Evolutionary conservation across 2,888 invertebrate genomes (phyloP), one percentile per base, ranked within the genome.

Genomic region (Diogma glabrata): DNA sequence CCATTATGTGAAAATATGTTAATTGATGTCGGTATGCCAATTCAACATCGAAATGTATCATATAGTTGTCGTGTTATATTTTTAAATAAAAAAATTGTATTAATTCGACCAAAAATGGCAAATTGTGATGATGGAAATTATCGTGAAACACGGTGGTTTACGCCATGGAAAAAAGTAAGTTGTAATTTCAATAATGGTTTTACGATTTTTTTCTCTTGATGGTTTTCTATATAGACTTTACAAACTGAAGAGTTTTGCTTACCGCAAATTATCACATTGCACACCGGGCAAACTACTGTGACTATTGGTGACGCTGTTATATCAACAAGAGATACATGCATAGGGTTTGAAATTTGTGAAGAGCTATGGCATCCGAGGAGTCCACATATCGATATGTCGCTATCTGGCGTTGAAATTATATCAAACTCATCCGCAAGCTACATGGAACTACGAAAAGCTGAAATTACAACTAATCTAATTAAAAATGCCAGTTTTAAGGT

Each of bases 301-400:
- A 91, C 94, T 3, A 84, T 99, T 64, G 99, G 99, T 2, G 97
- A 97, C 72, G 96, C 87, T 4, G 88, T 99, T 1, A 82, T 99
- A 55, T 79, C 91, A 19, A 92, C 95, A 0, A 75, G 76, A 56
- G 97, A 99, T 64, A 94, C 95, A 0, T 92, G 93, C 61, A 84
- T 99, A 57, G 94, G 95, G 4, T 91, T 83, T 70, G 97, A 97
- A 75, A 94, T 97, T 57, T 99, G 99, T 70, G 97, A 99, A 71
- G 99, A 99, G 65, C 70, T 99, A 16, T 99, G 97, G 97, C 88
- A 87, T 67, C 87, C 94, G 1, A 75, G 77, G 59, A 81, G 93
- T 64, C 81, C 84, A 30, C 94, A 96, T 65, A 84, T 94, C 51
- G 82, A 86, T 2, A 76, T 94, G 77, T 78, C 86, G 9, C 68